phyloP scores from a whole-genome alignment of 35 echinoderm and acorn worm species.

The Chiridota heheva region DNA sequence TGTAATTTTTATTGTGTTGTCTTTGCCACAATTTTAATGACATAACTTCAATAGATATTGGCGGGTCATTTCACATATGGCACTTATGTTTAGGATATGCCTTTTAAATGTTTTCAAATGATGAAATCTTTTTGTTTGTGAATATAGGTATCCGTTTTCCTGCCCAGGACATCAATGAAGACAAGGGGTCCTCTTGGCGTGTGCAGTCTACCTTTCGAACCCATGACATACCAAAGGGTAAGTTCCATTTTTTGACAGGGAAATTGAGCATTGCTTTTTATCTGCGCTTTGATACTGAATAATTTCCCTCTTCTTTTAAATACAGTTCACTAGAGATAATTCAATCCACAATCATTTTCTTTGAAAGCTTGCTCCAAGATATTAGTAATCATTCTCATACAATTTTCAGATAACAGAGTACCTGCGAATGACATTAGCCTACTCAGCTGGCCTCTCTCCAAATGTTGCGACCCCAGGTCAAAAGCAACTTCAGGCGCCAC shows the following conservation, averaged over 20 bases:
- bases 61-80: no score
- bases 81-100: no score
- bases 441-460: conserved; percentile 52
- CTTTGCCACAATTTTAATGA: no score
- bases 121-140: no score
- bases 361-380: background rate
- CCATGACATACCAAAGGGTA: conserved; percentile 77
- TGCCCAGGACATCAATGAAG: conserved; percentile 54
- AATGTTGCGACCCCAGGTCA: conserved; percentile 38
- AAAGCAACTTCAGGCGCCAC: conserved; percentile 63
- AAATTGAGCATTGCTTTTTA: background rate
- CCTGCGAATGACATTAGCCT: conserved; percentile 67
- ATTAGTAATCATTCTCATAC: background rate
- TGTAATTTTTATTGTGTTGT: no score
- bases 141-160: conserved; percentile 54
- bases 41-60: no score
- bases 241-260: background rate
- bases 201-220: conserved; percentile 72
- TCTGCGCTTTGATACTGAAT: background rate
- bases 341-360: background rate
- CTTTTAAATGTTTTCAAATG: no score
- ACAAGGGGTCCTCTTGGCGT: conserved; percentile 75
- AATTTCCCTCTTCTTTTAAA: background rate
- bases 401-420: conserved; percentile 61
- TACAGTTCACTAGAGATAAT: background rate